phyloP scores from a whole-genome alignment of 2,113 vertebrate species.

The Ammospiza nelsoni region DNA sequence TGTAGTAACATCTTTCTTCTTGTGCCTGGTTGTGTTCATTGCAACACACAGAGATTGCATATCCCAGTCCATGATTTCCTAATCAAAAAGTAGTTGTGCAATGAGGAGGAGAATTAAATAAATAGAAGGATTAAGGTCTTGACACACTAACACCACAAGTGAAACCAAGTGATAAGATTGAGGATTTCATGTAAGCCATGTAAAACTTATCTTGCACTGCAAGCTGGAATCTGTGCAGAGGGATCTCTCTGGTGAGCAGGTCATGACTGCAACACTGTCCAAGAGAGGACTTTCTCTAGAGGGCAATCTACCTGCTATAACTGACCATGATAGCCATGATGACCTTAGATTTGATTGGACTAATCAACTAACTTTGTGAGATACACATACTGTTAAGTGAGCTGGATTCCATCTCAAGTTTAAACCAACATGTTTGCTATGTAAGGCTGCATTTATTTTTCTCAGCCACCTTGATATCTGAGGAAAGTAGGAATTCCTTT shows the following conservation, averaged over 20 bases:
- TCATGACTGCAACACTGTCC: neutral
- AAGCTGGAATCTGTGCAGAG: neutral
- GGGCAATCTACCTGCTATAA: neutral
- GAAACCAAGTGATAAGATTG: neutral
- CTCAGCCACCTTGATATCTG: neutral
- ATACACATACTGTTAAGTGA: neutral
- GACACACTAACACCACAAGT: neutral
- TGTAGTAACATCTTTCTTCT: neutral
- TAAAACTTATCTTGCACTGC: neutral
- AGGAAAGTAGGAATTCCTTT: neutral
- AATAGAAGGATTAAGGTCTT: neutral
- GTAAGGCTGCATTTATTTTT: neutral
- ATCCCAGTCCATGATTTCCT: neutral
- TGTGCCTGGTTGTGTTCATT: neutral
- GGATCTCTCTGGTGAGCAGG: neutral
- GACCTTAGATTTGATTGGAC: neutral
- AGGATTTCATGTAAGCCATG: neutral
- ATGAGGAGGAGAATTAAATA: neutral
- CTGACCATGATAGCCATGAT: neutral
- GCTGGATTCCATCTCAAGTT: neutral
- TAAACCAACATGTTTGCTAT: neutral
- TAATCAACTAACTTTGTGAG: neutral
- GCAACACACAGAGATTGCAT: neutral
- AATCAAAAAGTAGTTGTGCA: neutral
- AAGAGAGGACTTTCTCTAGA: neutral